Percentiles rank a stretch among this genome's conserved stretches.
Evolutionary conservation across 1,140 invertebrate species (phyloP).

Genomic region (Ceratosolen fusciceps): DNA sequence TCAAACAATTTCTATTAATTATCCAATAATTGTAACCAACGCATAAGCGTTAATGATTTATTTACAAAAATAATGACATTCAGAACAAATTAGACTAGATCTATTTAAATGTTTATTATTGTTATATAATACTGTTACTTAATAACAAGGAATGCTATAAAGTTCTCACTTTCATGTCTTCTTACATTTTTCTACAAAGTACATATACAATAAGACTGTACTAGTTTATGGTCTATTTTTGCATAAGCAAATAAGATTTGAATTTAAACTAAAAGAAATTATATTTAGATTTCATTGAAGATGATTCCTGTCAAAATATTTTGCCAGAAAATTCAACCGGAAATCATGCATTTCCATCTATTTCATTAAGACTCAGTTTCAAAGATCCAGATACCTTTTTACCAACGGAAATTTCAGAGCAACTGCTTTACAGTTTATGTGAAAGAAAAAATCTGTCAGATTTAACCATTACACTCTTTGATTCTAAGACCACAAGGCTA

Average conservation of each 20-base stretch:
- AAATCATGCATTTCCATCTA: constrained; percentile 57
- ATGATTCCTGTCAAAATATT: constrained; percentile 50
- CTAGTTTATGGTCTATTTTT: no score
- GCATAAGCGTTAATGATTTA: no score
- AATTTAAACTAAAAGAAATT: constrained; percentile 50
- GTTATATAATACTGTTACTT: no score
- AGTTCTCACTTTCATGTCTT: no score
- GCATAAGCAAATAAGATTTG: no score
- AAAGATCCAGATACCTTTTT: constrained; percentile 78
- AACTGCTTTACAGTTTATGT: constrained; percentile 76
- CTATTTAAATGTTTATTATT: no score
- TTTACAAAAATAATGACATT: no score
- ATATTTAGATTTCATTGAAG: constrained; percentile 38
- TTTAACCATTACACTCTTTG: constrained; percentile 78
- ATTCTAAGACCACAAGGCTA: constrained; percentile 76
- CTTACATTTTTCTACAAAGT: no score
- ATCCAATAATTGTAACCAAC: constrained; percentile 2
- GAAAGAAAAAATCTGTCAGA: constrained; percentile 78
- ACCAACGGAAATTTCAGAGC: constrained; percentile 79
- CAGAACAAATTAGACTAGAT: no score
- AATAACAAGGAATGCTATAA: no score
- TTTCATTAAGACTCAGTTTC: constrained; percentile 72
- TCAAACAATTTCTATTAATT: constrained; percentile 11
- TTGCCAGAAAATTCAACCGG: constrained; percentile 53
- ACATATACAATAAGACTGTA: no score